Base-by-base conservation (phyloP, 2,888 invertebrate genomes). In the Sisyra nigra region DNA sequence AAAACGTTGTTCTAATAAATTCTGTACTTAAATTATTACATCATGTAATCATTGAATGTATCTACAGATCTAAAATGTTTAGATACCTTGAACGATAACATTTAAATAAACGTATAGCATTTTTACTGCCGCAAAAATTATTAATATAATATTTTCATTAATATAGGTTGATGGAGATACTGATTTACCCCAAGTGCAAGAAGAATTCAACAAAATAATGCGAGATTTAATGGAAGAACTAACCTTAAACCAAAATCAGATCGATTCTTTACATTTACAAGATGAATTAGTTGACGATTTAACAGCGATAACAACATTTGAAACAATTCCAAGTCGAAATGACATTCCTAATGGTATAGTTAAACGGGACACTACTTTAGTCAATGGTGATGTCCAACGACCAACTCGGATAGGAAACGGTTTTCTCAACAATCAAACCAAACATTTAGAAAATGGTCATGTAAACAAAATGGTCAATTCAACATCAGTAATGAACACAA, bases 91-190 rank as follows among this genome's bases (percentile, higher is more conserved):
- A n/a, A n/a, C n/a, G n/a, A n/a, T n/a, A n/a, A n/a, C n/a, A n/a
- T n/a, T n/a, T n/a, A n/a, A n/a, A n/a, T n/a, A n/a, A n/a, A n/a
- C n/a, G n/a, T n/a, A n/a, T n/a, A n/a, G n/a, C n/a, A n/a, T n/a
- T n/a, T 34, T 15, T 35, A 24, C 13, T 41, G 15, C 14, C 11
- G 11, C 11, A 32, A 6, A 35, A 35, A 44, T 17, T 38, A 41
- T 36, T 36, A 13, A n/a, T 24, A 24, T 24, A 5, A 24, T 24
- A 7, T 24, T 24, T 24, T 24, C 24, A n/a, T 33, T 15, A n/a
- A 6, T 15, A 34, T 44, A 85, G 86, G 80, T 88, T 45, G 88
- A 88, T 54, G 88, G 88, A 0, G 88, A 88, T 53, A 86, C 88
- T 0, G 87, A 88, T 53, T 74, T 80, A 6, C 63, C 72, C 0